A percentile compares a stretch with the other conserved stretches of the same genome.
Conservation (phyloP, 1,140 invertebrate species). For the Anastrepha ludens region DNA sequence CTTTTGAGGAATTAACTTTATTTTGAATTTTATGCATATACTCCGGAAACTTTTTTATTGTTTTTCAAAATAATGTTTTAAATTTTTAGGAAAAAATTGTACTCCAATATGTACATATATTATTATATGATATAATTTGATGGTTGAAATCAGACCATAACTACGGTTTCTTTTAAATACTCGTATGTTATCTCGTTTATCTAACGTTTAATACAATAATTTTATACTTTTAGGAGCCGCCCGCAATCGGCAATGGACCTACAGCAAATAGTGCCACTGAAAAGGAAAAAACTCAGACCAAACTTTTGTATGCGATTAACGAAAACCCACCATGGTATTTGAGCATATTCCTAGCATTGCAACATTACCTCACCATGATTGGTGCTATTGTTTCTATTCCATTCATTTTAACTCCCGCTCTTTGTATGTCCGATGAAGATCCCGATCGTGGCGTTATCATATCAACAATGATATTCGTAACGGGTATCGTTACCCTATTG, state of each 20-base stretch:
- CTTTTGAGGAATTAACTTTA: no score
- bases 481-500: slow-evolving; percentile 87
- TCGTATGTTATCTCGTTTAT: no score
- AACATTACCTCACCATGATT: slow-evolving; percentile 93
- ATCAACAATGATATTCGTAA: slow-evolving; percentile 92
- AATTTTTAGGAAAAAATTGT: no score
- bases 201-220: no score
- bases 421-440: slow-evolving; percentile 88
- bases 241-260: neutral
- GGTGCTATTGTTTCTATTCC: slow-evolving; percentile 90
- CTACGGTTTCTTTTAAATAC: no score
- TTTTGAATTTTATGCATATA: no score
- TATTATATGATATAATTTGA: no score
- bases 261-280: neutral
- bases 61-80: no score
- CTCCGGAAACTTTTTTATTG: no score
- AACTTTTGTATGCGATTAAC: slow-evolving; percentile 82
- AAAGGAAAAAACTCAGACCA: slow-evolving; percentile 51
- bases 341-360: slow-evolving; percentile 86
- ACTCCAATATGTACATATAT: no score
- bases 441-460: slow-evolving; percentile 88
- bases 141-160: no score
- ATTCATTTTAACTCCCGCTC: slow-evolving; percentile 85
- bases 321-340: slow-evolving; percentile 89
- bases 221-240: neutral